phyloP scores from a whole-genome alignment of 37 sponge, comb jelly and placozoan species.

The Halisarca cf. caerulea region DNA sequence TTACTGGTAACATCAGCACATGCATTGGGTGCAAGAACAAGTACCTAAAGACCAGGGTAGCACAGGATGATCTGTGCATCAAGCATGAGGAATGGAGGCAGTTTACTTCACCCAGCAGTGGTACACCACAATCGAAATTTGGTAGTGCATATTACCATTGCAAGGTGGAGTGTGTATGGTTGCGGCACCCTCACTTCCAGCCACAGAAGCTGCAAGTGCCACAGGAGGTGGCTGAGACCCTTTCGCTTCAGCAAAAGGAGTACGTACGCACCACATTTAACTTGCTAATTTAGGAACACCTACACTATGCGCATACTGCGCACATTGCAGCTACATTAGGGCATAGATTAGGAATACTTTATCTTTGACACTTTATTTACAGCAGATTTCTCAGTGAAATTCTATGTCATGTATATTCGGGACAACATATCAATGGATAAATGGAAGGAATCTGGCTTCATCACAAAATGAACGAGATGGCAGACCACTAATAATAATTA shows the following conservation, averaged over 20 bases:
- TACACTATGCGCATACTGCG: no score
- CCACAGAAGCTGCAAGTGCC: neutral
- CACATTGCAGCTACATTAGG: no score
- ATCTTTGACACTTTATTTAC: no score
- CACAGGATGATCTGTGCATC: slow-evolving; percentile 35
- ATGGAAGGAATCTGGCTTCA: no score
- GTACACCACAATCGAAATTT: slow-evolving; percentile 14
- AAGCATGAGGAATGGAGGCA: slow-evolving; percentile 30
- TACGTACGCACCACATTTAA: neutral
- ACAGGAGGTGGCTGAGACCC: neutral
- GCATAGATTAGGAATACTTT: no score
- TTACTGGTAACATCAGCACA: slow-evolving; percentile 29
- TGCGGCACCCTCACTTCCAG: neutral
- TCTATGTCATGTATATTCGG: no score
- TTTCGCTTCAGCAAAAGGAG: neutral
- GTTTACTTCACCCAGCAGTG: slow-evolving; percentile 10
- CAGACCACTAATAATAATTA: no score
- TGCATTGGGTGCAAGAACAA: slow-evolving; percentile 36
- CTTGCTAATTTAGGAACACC: neutral
- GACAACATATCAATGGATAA: no score
- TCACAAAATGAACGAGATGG: no score
- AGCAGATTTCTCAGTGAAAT: no score
- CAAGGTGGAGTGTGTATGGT: slow-evolving; percentile 3
- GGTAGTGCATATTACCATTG: slow-evolving; percentile 22
- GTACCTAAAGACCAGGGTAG: slow-evolving; percentile 13